A percentile compares a stretch with the other conserved stretches of the same genome.
These are phyloP conservation scores for Drosophila bipectinata DNA, from an alignment of 1,140 invertebrate genomes.

Conservation along the genomic window DNA sequence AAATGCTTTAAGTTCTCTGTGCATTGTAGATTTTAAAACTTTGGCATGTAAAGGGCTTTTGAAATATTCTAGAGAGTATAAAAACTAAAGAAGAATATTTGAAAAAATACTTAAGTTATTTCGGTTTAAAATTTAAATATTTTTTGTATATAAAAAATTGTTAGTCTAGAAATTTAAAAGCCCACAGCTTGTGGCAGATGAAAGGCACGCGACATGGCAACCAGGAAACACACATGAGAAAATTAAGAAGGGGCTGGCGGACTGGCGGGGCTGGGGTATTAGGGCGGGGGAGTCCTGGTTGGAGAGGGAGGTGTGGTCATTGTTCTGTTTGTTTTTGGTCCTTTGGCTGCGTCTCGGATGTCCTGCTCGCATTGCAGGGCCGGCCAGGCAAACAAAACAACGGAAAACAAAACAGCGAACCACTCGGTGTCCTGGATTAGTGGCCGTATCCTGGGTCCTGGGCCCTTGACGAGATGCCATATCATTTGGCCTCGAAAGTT, in stretches of 20 bases:
- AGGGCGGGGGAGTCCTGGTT: background rate
- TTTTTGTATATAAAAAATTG: no score
- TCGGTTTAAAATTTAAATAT: no score
- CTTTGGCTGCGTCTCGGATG: constrained; percentile 39
- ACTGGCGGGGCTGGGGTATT: background rate
- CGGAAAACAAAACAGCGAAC: constrained; percentile 22
- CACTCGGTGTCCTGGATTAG: constrained; percentile 35
- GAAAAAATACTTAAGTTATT: no score
- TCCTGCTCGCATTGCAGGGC: constrained; percentile 60
- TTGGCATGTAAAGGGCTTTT: no score
- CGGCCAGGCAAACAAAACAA: constrained; percentile 28
- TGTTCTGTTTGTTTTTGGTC: constrained; percentile 38
- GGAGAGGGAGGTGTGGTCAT: constrained; percentile 10
- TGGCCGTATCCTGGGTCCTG: constrained; percentile 14
- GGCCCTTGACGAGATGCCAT: constrained; percentile 24
- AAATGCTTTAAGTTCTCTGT: no score
- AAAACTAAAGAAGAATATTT: no score
- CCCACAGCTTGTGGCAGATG: constrained; percentile 4
- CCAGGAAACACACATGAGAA: constrained; percentile 3
- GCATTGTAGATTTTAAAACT: no score
- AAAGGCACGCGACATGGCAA: constrained; percentile 44
- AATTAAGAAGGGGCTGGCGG: background rate
- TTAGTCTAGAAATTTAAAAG: no score
- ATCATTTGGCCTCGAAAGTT: constrained; percentile 61
- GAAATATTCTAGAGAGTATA: background rate